phyloP scores from a whole-genome alignment of 2,113 vertebrate genomes.

The Centropristis striata region DNA sequence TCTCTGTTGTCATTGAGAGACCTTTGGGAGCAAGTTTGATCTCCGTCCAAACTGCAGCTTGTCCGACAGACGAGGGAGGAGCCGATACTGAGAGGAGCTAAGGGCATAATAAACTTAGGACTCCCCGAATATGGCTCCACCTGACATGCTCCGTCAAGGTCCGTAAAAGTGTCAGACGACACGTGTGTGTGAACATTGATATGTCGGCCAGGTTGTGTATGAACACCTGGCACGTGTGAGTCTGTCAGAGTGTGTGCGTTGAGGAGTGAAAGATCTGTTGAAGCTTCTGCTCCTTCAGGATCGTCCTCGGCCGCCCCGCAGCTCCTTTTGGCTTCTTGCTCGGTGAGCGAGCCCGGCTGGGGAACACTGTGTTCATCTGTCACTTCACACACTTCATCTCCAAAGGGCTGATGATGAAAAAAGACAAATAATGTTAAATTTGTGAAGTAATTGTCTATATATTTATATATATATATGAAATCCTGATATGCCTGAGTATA shows the following conservation, averaged over 20 bases:
- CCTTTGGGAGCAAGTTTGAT: slow-evolving; percentile 47
- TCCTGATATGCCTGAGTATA: not conserved
- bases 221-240: slow-evolving; percentile 27
- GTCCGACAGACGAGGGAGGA: slow-evolving; percentile 43
- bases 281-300: slow-evolving; percentile 6
- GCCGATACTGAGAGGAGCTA: slow-evolving; percentile 66
- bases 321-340: slow-evolving; percentile 48
- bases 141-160: slow-evolving; percentile 47
- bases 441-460: not conserved
- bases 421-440: slow-evolving; percentile 7
- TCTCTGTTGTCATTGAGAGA: slow-evolving; percentile 59
- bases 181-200: slow-evolving; percentile 15
- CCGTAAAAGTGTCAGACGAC: slow-evolving; percentile 36
- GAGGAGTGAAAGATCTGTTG: slow-evolving; percentile 12
- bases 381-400: slow-evolving; percentile 67
- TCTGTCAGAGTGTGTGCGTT: not conserved
- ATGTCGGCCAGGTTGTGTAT: slow-evolving; percentile 32
- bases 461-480: slow-evolving; percentile 1
- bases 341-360: slow-evolving; percentile 1
- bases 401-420: slow-evolving; percentile 58
- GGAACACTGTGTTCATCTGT: slow-evolving; percentile 45
- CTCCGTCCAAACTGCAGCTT: slow-evolving; percentile 60
- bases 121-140: slow-evolving; percentile 35
- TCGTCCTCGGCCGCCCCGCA: slow-evolving; percentile 20
- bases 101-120: slow-evolving; percentile 75